Evolutionary conservation across 1,140 invertebrate species (phyloP).

Genomic region (Sarcophaga peregrina): DNA sequence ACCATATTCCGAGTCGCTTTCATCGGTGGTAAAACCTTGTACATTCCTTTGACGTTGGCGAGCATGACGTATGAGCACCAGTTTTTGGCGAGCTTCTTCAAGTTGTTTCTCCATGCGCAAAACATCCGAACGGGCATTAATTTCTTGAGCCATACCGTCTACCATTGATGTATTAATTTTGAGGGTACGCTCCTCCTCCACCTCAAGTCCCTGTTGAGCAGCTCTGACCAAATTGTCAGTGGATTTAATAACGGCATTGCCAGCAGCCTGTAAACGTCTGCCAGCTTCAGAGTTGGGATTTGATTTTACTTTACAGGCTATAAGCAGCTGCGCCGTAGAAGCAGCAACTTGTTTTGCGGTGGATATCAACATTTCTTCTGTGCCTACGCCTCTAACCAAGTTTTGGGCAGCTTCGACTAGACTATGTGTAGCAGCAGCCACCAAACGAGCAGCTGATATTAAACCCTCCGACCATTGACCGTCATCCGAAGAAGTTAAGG

Average conservation of each 20-base stretch:
- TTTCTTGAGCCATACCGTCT: slow-evolving; percentile 92
- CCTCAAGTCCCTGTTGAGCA: slow-evolving; percentile 91
- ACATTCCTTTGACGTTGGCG: slow-evolving; percentile 79
- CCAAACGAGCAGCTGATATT: slow-evolving; percentile 93
- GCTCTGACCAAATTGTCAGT: slow-evolving; percentile 96
- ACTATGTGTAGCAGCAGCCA: slow-evolving; percentile 96
- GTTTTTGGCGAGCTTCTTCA: slow-evolving; percentile 88
- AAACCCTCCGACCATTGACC: slow-evolving; percentile 99
- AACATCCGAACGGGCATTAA: slow-evolving; percentile 88
- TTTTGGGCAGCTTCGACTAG: slow-evolving; percentile 97
- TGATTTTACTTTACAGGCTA: slow-evolving; percentile 98
- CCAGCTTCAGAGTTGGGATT: slow-evolving; percentile 95
- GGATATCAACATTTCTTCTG: slow-evolving; percentile 96
- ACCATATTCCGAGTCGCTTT: slow-evolving; percentile 69
- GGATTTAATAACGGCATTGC: slow-evolving; percentile 96
- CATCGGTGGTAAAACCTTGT: slow-evolving; percentile 71
- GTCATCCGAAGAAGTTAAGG: slow-evolving; percentile 88
- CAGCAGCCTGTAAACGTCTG: slow-evolving; percentile 91
- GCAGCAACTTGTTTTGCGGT: slow-evolving; percentile 97
- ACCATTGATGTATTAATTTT: slow-evolving; percentile 93
- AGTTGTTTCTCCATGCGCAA: slow-evolving; percentile 93
- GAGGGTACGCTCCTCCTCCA: slow-evolving; percentile 89
- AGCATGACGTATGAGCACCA: slow-evolving; percentile 86
- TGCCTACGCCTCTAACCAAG: slow-evolving; percentile 92
- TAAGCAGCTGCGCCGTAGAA: slow-evolving; percentile 95